Evolutionary conservation across 2,888 invertebrate species (phyloP).

Genomic region (Orthosia gracilis): DNA sequence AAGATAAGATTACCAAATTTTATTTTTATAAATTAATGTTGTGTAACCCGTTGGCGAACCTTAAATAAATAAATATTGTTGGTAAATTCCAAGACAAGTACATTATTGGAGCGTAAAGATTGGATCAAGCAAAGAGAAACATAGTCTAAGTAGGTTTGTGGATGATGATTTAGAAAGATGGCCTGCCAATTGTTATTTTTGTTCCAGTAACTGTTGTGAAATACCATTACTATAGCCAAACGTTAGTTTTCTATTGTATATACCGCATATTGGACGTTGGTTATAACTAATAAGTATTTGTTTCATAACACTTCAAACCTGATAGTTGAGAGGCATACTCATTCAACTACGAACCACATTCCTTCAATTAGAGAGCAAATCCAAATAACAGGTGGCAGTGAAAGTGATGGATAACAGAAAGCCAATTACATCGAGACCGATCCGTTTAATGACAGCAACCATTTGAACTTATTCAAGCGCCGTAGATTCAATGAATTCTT

Average conservation of each 20-base stretch:
- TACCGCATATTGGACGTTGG: neutral
- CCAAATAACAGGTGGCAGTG: conserved; percentile 59
- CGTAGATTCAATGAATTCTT: conserved; percentile 23
- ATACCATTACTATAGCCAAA: neutral
- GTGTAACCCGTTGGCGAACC: no score
- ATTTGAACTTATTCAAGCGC: conserved; percentile 41
- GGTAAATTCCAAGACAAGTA: neutral
- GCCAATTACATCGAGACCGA: conserved; percentile 64
- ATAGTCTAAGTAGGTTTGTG: neutral
- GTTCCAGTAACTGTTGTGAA: neutral
- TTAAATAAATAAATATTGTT: no score
- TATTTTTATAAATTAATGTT: no score
- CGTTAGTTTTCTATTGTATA: no score
- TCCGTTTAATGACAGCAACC: conserved; percentile 44
- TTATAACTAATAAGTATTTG: conserved; percentile 3
- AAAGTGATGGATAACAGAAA: conserved; percentile 66
- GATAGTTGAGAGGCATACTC: conserved; percentile 12
- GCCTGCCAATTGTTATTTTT: neutral
- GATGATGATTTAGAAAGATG: neutral
- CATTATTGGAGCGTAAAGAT: neutral
- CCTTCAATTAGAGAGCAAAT: conserved; percentile 65
- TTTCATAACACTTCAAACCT: conserved; percentile 43
- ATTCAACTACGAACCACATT: conserved; percentile 56
- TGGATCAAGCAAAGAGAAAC: neutral
- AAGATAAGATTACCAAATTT: no score